Evolutionary conservation across 2,888 invertebrate species (phyloP).

Genomic region (Podabrus alpinus): DNA sequence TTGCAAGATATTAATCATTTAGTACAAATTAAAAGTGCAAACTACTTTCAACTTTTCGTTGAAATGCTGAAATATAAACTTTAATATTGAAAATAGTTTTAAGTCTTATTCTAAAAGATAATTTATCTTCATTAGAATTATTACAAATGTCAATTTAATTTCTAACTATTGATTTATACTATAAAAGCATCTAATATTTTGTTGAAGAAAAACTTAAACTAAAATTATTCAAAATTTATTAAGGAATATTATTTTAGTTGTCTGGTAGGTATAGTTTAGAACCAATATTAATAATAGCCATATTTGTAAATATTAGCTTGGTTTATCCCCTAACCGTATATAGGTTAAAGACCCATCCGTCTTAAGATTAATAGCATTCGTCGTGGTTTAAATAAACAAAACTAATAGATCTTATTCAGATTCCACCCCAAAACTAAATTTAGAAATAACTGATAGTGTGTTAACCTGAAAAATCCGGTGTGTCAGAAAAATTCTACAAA

Average conservation of each 20-base stretch:
- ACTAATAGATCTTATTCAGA: conserved; percentile 34
- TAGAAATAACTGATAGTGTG: conserved; percentile 31
- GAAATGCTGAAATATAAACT: neutral
- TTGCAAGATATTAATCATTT: neutral
- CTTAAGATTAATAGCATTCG: conserved; percentile 20
- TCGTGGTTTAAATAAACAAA: conserved; percentile 31
- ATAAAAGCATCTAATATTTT: neutral
- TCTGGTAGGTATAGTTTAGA: neutral
- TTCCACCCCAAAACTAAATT: conserved; percentile 33
- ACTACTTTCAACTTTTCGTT: neutral
- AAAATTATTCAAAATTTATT: no score
- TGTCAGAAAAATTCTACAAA: conserved; percentile 31
- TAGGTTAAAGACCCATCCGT: conserved; percentile 14
- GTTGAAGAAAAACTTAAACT: neutral
- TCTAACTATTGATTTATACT: neutral
- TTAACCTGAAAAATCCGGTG: conserved; percentile 30
- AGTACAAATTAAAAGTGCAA: neutral
- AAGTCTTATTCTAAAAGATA: neutral
- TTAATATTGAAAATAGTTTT: neutral
- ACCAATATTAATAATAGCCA: neutral
- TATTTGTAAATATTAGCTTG: neutral
- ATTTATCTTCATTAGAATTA: neutral
- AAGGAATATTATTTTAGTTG: neutral
- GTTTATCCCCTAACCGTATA: neutral
- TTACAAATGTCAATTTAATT: neutral